phyloP scores from a whole-genome alignment of 2,113 vertebrate species.

The Columba janthina region DNA sequence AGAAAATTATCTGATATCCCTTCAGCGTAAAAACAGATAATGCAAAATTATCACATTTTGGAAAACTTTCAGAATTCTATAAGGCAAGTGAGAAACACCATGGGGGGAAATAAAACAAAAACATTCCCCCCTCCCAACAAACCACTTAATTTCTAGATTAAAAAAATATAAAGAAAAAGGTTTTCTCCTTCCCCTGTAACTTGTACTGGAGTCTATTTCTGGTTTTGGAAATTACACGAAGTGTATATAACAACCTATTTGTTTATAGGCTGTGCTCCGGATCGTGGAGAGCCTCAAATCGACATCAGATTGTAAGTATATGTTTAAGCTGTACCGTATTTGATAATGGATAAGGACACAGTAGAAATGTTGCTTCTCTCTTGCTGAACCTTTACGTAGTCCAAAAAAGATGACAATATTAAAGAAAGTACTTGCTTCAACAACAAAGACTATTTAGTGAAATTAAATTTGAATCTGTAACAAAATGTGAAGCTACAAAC shows the following conservation, averaged over 20 bases:
- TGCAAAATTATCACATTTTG: neutral
- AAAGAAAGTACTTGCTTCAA: neutral
- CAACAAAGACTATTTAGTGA: neutral
- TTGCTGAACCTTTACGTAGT: neutral
- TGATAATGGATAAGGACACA: neutral
- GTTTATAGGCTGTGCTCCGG: neutral
- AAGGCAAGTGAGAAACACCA: neutral
- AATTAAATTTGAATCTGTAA: neutral
- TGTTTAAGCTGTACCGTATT: neutral
- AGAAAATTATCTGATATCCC: neutral
- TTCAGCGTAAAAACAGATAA: rapidly evolving
- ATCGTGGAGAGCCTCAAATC: neutral
- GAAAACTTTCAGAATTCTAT: neutral
- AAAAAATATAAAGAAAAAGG: neutral
- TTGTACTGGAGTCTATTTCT: neutral
- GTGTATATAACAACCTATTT: neutral
- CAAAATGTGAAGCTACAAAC: neutral
- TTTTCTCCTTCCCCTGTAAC: neutral
- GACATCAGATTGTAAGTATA: neutral
- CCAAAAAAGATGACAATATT: neutral
- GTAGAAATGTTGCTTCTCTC: neutral
- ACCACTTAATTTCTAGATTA: neutral
- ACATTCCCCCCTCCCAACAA: neutral
- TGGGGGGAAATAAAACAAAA: neutral
- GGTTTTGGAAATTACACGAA: neutral